phyloP scores from a whole-genome alignment of 2,113 vertebrate genomes.

The cattle (Bos taurus) region ARS-UCD2.0 NC_037331.1:41401501-41402000 shows the following conservation, averaged over 20 bases:
- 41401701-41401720: neutral
- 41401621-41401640: neutral
- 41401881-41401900: rapidly evolving
- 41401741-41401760: neutral
- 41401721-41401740: neutral
- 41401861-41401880: neutral
- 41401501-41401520: neutral
- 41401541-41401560: neutral
- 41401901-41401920: neutral
- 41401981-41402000: neutral
- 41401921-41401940: neutral
- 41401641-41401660: neutral
- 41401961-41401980: neutral
- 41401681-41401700: neutral
- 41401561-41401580: neutral
- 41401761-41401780: neutral
- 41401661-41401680: neutral
- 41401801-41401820: neutral
- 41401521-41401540: neutral
- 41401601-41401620: neutral
- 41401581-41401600: neutral
- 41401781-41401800: neutral
- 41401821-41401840: neutral
- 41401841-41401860: neutral
- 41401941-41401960: neutral